Base-by-base conservation (phyloP, 2,797 vertebrate species). In the Semotilus atromaculatus region DNA sequence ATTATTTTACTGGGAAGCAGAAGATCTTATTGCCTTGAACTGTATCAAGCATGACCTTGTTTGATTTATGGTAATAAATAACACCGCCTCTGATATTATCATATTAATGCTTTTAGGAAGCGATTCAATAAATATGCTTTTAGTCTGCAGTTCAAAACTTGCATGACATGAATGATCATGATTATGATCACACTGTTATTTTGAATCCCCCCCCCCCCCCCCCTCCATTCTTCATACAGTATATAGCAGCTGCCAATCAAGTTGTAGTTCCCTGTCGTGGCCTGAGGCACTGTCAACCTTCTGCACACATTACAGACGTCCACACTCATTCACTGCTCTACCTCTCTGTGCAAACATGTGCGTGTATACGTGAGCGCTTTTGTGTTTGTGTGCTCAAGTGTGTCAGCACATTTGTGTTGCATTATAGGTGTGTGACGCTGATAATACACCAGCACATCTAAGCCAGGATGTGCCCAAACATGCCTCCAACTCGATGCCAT, bases 401-500 rank as follows among this genome's bases (percentile, higher is more conserved):
- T 72, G 66, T 82, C 68, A 82, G 86, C 72, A 85, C 75, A 72
- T 81, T 80, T 84, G 85, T 75, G 53, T 78, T 90, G 86, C 51
- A 45, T 82, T 73, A 34, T 38, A 68, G 13, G 62, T 75, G 78
- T 51, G 84, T 83, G 89, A 38, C 45, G 72, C 83, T 86, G 86
- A 87, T 71, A 88, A 90, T 74, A 81, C 84, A 87, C 80, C 85
- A 58, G 71, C 84, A 88, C 48, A 75, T 72, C 66, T 60, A 62
- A 73, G 85, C 82, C 81, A 87, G 89, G 88, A 90, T 88, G 85
- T 88, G 89, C 85, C 88, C 80, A 86, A 87, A 90, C 87, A 90
- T 75, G 88, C 82, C 86, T 88, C 81, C 85, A 87, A 82, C 89
- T 85, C 75, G 58, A 67, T 81, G 86, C 77, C 82, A 84, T 87